Base-by-base conservation (phyloP, 2,113 vertebrate species). In the Lates calcarifer region DNA sequence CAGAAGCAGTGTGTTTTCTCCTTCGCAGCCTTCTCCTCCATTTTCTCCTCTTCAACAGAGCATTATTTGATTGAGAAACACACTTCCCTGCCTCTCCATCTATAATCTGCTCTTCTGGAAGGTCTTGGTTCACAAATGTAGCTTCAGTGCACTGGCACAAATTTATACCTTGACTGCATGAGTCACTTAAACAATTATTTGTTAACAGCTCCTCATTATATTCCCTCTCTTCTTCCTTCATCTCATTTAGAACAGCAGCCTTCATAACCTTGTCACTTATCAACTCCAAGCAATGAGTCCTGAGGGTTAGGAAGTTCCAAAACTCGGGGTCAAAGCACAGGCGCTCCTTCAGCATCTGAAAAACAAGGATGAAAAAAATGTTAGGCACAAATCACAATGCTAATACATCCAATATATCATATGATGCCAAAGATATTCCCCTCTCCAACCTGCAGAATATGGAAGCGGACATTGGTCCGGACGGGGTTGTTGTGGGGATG, bases 241-340 rank as follows among this genome's bases (percentile, higher is more conserved):
- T 96, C 92, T 97, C 96, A 86, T 83, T 95, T 55, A 96, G 84
- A 29, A 89, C 90, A 62, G 94, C 93, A 35, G 92, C 95, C 80
- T 93, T 86, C 62, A 95, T 94, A 20, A 95, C 95, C 57, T 96
- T 96, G 84, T 98, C 97, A 31, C 92, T 96, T 88, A 99, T 84
- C 61, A 99, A 89, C 0, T 96, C 96, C 65, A 97, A 93, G 85
- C 98, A 99, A 83, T 96, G 96, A 57, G 95, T 96, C 91, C 97
- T 96, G 89, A 99, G 95, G 90, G 97, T 98, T 65, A 98, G 89
- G 47, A 99, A 96, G 91, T 97, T 99, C 98, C 98, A 99, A 88
- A 99, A 99, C 90, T 99, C 98, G 0, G 98, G 98, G 90, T 99
- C 98, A 79, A 99, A 99, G 92, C 96, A 97, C 79, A 99, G 92